A percentile compares a stretch with the other conserved stretches of the same genome.
These are phyloP conservation scores for Lycia hirtaria DNA, from an alignment of 2,888 invertebrate genomes.

Conservation along the genomic window DNA sequence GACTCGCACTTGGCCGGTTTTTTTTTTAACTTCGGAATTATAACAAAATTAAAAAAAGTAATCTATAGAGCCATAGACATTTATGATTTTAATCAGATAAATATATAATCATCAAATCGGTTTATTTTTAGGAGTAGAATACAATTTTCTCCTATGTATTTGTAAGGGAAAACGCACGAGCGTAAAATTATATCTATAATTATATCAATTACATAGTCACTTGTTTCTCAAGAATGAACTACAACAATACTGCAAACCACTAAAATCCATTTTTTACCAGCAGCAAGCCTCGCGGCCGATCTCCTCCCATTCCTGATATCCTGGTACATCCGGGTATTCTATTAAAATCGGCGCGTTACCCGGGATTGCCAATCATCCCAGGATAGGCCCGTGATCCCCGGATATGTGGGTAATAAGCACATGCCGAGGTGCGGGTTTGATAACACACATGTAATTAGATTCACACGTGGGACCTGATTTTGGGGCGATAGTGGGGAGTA, in stretches of 20 bases:
- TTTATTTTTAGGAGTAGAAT: too few relatives aligned
- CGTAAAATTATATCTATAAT: too few relatives aligned
- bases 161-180: too few relatives aligned
- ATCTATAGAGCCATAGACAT: too few relatives aligned
- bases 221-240: too few relatives aligned
- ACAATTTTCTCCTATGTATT: too few relatives aligned
- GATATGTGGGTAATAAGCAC: conserved; percentile 71
- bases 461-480: conserved; percentile 33
- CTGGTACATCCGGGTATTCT: conserved; percentile 47
- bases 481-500: conserved; percentile 18
- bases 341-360: conserved; percentile 64
- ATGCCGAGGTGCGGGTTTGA: conserved; percentile 53
- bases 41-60: too few relatives aligned
- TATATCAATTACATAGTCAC: too few relatives aligned
- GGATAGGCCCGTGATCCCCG: conserved; percentile 66
- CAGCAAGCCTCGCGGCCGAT: conserved; percentile 28
- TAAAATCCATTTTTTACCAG: not conserved
- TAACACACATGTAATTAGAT: conserved; percentile 30
- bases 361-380: conserved; percentile 73
- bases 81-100: too few relatives aligned
- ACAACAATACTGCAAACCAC: not conserved
- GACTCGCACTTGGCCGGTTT: too few relatives aligned
- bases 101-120: too few relatives aligned
- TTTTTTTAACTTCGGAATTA: too few relatives aligned
- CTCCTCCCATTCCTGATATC: conserved; percentile 42